Base-by-base conservation (phyloP, 2,113 vertebrate genomes). In the Rallus limicola region DNA sequence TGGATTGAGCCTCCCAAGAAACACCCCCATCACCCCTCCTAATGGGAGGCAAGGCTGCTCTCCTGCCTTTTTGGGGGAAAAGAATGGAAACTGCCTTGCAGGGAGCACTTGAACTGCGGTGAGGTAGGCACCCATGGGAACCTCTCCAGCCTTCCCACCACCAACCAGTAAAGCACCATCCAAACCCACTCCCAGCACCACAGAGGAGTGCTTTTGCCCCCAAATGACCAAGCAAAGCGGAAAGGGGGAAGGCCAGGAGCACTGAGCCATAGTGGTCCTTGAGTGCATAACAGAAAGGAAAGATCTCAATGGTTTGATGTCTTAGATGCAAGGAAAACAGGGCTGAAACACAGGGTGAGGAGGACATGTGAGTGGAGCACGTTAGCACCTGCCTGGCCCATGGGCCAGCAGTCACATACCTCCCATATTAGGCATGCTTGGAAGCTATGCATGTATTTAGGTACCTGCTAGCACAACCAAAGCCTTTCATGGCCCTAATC, bases 341-440 rank as follows among this genome's bases (percentile, higher is more conserved):
- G 26, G 42, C 63, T 28, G 58, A 65, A 82, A 33, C 21, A 25
- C 2, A 8, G 31, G 18, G 16, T 17, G 33, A 72, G 52, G 67
- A 46, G 67, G 60, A 46, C 31, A n/a, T 0, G 0, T 3, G 9
- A 29, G 33, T 1, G 34, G 25, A 42, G 53, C 36, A 18, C 2
- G 0, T 9, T 5, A 31, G 44, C 19, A 19, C 29, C 31, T 5
- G 2, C 33, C 24, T 34, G 82, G 52, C 60, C 38, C 31, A 2
- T 1, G 26, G 28, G 65, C 36, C 21, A 0, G 21, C 14, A 19
- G 29, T 19, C 38, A 33, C 3, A 1, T 18, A 21, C 21, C 48
- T 69, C 34, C 44, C 67, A 38, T 20, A 16, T 34, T 8, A 29
- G 19, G 23, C 16, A 60, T 60, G 16, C 24, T 40, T 14, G 38